A percentile compares a stretch with the other conserved stretches of the same genome.
These are phyloP conservation scores for Deilephila elpenor DNA, from an alignment of 2,888 invertebrate species.

Conservation along the genomic window DNA sequence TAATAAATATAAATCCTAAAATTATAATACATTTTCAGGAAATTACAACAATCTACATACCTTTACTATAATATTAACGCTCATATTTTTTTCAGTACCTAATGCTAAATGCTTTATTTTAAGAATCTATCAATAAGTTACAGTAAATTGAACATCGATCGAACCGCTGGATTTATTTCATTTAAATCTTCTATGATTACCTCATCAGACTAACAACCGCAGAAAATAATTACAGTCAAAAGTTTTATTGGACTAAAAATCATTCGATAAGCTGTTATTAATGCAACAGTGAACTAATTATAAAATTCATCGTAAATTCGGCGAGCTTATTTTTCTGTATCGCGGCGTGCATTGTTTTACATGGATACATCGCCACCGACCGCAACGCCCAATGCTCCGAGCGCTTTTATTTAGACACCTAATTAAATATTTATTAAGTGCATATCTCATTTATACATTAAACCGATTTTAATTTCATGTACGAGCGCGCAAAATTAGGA, in stretches of 20 bases:
- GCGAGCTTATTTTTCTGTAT: conserved; percentile 48
- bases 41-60: background rate
- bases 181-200: conserved; percentile 2
- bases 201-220: background rate
- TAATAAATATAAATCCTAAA: too few species aligned
- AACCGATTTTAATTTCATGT: conserved; percentile 84
- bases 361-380: conserved; percentile 63
- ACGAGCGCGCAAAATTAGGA: conserved; percentile 81
- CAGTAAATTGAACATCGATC: background rate
- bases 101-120: background rate
- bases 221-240: conserved; percentile 10
- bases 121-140: background rate
- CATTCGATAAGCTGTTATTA: background rate
- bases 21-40: too few species aligned
- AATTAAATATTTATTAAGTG: conserved; percentile 84
- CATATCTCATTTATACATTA: conserved; percentile 82
- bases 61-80: background rate
- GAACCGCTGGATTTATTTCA: background rate
- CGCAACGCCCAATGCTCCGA: conserved; percentile 62
- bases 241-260: background rate
- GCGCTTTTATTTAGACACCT: conserved; percentile 82
- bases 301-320: conserved; percentile 40
- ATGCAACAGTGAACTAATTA: conserved; percentile 29
- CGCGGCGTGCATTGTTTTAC: conserved; percentile 63
- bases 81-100: background rate